These are phyloP conservation scores for Mythimna lalbum DNA, from an alignment of 2,888 invertebrate species.

Conservation along the genomic window DNA sequence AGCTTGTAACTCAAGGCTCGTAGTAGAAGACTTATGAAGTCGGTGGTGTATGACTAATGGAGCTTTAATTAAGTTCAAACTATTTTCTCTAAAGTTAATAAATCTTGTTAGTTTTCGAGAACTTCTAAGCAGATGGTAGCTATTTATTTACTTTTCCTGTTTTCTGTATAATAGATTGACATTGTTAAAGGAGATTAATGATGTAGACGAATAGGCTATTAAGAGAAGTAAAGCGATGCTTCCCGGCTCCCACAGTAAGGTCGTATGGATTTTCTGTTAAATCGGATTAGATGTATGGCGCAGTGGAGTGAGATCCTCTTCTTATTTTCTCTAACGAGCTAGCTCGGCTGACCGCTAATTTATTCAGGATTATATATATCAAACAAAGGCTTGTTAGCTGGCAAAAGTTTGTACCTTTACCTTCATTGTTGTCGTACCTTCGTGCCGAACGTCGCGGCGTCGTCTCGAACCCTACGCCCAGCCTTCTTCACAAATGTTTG, in stretches of 20 bases:
- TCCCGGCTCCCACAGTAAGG: slow-evolving; percentile 12
- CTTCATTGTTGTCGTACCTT: slow-evolving; percentile 11
- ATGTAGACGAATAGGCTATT: slow-evolving; percentile 59
- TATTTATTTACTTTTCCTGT: slow-evolving; percentile 44
- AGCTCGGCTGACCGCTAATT: slow-evolving; percentile 29
- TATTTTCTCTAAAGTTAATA: slow-evolving; percentile 18
- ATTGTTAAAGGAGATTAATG: slow-evolving; percentile 56
- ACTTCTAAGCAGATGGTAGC: slow-evolving; percentile 16
- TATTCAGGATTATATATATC: slow-evolving; percentile 20
- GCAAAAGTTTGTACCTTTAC: slow-evolving; percentile 11
- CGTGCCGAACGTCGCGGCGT: not conserved
- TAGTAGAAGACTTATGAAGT: slow-evolving; percentile 6
- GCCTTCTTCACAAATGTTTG: slow-evolving; percentile 26
- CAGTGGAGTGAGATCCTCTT: slow-evolving; percentile 12
- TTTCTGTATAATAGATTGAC: slow-evolving; percentile 23
- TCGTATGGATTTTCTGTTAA: slow-evolving; percentile 38
- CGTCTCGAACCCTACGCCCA: slow-evolving; percentile 16
- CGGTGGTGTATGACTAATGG: slow-evolving; percentile 20
- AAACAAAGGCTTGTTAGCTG: slow-evolving; percentile 28
- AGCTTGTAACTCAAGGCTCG: slow-evolving; percentile 1
- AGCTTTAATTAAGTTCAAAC: slow-evolving; percentile 35
- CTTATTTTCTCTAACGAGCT: slow-evolving; percentile 26
- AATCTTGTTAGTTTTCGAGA: slow-evolving; percentile 38
- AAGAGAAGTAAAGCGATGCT: slow-evolving; percentile 34
- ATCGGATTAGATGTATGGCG: slow-evolving; percentile 23